A percentile compares a stretch with the other conserved stretches of the same genome.
Conservation (phyloP, 2,113 vertebrate species). For the Loxodonta africana region DNA sequence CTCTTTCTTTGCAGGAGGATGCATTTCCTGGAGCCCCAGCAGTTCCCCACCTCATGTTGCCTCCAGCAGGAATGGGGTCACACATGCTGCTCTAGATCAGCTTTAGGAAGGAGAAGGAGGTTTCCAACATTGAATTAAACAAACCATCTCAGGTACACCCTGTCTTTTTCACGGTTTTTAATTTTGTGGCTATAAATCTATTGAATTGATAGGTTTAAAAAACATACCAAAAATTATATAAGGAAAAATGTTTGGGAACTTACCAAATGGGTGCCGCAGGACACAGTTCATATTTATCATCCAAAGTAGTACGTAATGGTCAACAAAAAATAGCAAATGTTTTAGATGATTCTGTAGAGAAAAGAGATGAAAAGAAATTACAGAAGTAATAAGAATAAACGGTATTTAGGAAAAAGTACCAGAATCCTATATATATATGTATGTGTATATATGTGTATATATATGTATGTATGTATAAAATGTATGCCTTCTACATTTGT, state of each 20-base stretch:
- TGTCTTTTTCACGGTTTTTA: neutral
- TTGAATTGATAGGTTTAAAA: neutral
- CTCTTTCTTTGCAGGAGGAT: neutral
- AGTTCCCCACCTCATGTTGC: rapidly evolving
- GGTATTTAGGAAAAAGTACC: neutral
- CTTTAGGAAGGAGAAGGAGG: neutral
- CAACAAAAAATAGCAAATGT: neutral
- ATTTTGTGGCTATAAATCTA: neutral
- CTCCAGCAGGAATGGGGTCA: neutral
- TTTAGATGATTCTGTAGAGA: neutral
- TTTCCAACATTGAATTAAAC: neutral
- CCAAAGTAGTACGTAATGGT: neutral
- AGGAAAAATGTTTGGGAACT: neutral
- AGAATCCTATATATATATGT: neutral
- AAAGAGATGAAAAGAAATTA: neutral
- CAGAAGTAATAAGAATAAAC: neutral
- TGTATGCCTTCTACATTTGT: no score
- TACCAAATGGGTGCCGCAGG: neutral
- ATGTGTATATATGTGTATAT: no score
- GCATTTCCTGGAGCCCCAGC: rapidly evolving
- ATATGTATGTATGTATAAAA: no score
- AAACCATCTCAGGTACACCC: neutral
- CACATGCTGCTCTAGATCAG: neutral
- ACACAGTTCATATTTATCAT: neutral
- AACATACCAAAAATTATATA: neutral